Percentiles rank a stretch among this genome's conserved stretches.
These are phyloP conservation scores for Augiades crinisus DNA, from an alignment of 2,888 invertebrate genomes.

Conservation along the genomic window DNA sequence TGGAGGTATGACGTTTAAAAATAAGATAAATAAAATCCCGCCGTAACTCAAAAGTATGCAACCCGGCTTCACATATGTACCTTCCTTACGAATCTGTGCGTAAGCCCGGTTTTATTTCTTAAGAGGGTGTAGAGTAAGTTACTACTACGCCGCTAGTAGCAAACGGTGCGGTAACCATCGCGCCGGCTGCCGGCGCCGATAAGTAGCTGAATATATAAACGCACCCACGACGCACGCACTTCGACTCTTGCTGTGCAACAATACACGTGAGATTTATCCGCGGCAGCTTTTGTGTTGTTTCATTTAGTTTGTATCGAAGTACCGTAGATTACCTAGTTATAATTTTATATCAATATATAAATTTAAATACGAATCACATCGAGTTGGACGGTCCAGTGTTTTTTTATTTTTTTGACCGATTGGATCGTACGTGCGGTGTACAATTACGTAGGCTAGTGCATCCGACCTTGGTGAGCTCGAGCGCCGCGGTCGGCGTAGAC, in stretches of 20 bases:
- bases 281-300: conserved; percentile 21
- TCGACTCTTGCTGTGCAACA: background rate
- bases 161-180: background rate
- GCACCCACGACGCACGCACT: background rate
- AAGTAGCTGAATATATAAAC: background rate
- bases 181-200: background rate
- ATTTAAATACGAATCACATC: conserved; percentile 52
- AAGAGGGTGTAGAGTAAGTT: background rate
- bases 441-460: conserved; percentile 3
- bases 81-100: conserved; percentile 3
- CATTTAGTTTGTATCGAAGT: background rate
- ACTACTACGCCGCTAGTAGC: background rate
- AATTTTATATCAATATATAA: conserved; percentile 40
- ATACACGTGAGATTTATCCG: conserved; percentile 6
- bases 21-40: background rate
- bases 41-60: conserved; percentile 4
- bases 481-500: background rate
- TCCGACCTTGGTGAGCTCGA: background rate
- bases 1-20: too few relatives aligned
- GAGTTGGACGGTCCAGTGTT: conserved; percentile 38
- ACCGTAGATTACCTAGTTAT: conserved; percentile 20
- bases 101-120: background rate
- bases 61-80: conserved; percentile 10
- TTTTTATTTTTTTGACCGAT: conserved; percentile 22
- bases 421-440: conserved; percentile 11